phyloP scores from a whole-genome alignment of 1,140 invertebrate species.

The Pachypeltis micranthus region DNA sequence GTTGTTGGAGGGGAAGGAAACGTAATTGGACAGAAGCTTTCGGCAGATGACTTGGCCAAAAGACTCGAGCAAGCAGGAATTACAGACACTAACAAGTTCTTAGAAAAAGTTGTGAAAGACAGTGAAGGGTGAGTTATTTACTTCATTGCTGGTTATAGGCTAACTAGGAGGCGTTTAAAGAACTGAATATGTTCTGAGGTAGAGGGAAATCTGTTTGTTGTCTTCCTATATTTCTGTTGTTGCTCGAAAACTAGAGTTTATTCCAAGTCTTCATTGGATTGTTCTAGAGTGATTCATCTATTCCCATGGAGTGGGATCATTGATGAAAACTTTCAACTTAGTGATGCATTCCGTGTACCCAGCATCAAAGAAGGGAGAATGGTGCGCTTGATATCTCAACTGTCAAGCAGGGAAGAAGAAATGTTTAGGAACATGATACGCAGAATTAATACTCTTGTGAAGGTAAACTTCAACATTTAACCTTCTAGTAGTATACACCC shows the following conservation, averaged over 20 bases:
- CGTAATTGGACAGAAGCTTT: constrained; percentile 72
- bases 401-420: constrained; percentile 89
- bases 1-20: constrained; percentile 67
- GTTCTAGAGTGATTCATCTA: constrained; percentile 67
- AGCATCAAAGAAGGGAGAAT: constrained; percentile 73
- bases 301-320: constrained; percentile 96
- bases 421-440: constrained; percentile 98
- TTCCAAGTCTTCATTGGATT: too few species aligned
- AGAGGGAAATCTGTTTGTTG: too few species aligned
- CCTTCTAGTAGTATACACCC: too few species aligned
- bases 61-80: constrained; percentile 67
- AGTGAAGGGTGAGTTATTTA: constrained; percentile 46
- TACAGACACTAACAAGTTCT: constrained; percentile 68
- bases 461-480: constrained; percentile 2
- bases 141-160: not conserved
- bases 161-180: too few species aligned
- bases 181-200: too few species aligned
- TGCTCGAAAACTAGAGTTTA: too few species aligned
- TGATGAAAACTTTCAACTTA: constrained; percentile 77
- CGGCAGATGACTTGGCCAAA: constrained; percentile 74
- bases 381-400: constrained; percentile 77
- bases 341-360: constrained; percentile 86
- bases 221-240: too few species aligned
- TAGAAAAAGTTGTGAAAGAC: constrained; percentile 80
- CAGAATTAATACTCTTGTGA: constrained; percentile 78